Evolutionary conservation across 37 sponge, comb jelly and placozoan species (phyloP).

Genomic region (Halisarca cf. caerulea): DNA sequence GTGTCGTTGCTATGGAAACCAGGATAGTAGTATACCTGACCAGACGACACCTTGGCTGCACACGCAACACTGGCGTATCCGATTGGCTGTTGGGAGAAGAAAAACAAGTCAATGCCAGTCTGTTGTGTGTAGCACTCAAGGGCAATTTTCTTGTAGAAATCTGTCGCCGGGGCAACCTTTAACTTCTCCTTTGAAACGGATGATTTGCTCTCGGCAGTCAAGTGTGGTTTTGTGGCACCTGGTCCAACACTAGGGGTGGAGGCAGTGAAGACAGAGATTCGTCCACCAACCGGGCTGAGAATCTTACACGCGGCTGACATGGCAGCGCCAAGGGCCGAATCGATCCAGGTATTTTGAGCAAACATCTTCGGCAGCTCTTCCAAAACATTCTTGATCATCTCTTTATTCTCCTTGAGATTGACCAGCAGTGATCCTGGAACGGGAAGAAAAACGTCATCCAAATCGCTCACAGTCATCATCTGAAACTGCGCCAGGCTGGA

Average conservation of each 20-base stretch:
- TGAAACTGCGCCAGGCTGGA: conserved; percentile 82
- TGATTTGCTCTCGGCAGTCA: background rate
- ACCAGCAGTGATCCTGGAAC: conserved; percentile 87
- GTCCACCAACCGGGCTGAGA: conserved; percentile 74
- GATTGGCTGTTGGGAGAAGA: conserved; percentile 48
- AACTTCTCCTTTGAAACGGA: conserved; percentile 52
- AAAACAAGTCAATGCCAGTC: conserved; percentile 90
- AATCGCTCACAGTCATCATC: conserved; percentile 87
- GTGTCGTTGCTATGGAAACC: conserved; percentile 67
- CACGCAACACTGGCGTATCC: conserved; percentile 41
- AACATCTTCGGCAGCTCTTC: conserved; percentile 89
- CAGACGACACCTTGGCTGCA: conserved; percentile 89
- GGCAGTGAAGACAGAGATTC: conserved; percentile 69
- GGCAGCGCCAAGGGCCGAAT: conserved; percentile 89
- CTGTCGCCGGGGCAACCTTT: conserved; percentile 78
- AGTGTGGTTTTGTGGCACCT: conserved; percentile 69
- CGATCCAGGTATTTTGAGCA: conserved; percentile 50
- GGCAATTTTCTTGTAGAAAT: conserved; percentile 96
- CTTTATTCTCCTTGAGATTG: conserved; percentile 84
- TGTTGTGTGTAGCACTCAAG: conserved; percentile 94
- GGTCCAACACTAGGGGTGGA: conserved; percentile 72
- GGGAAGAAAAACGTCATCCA: conserved; percentile 91
- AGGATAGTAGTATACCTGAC: conserved; percentile 88
- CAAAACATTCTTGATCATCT: conserved; percentile 72
- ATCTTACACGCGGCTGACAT: conserved; percentile 80